These are phyloP conservation scores for Heloderma charlesbogerti DNA, from an alignment of 2,113 vertebrate genomes.

Conservation along the genomic window DNA sequence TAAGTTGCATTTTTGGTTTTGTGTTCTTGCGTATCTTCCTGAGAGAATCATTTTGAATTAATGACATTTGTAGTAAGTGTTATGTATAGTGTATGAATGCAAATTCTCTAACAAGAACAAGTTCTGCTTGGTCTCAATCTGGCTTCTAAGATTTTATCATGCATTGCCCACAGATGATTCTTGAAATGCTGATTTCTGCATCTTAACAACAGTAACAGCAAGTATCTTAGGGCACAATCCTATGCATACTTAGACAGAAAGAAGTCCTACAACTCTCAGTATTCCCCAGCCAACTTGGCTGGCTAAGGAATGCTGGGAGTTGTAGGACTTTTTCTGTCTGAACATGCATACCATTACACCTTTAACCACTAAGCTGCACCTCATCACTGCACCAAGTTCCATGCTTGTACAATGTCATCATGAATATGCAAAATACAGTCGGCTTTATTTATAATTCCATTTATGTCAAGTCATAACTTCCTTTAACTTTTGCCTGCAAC, in stretches of 20 bases:
- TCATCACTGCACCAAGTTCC: background rate
- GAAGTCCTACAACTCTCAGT: no score
- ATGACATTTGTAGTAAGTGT: background rate
- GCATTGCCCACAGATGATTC: background rate
- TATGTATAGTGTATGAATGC: no score
- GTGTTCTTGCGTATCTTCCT: background rate
- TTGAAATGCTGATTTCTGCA: background rate
- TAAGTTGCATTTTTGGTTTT: background rate
- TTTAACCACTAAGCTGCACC: background rate
- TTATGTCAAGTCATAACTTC: background rate
- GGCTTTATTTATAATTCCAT: background rate
- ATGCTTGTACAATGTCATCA: background rate
- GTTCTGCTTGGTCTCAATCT: background rate
- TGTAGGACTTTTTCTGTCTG: background rate
- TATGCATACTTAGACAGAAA: no score
- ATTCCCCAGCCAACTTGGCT: no score
- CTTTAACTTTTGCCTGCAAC: background rate
- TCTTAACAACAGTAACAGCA: background rate
- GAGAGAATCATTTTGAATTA: slow-evolving; percentile 9
- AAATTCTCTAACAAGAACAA: no score
- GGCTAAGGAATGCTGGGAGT: no score
- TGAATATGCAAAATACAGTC: background rate
- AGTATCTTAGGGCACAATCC: background rate
- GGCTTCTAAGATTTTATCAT: background rate
- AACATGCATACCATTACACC: background rate